A percentile compares a stretch with the other conserved stretches of the same genome.
phyloP scores from a whole-genome alignment of 1,140 invertebrate species.

The Ceratina calcarata region DNA sequence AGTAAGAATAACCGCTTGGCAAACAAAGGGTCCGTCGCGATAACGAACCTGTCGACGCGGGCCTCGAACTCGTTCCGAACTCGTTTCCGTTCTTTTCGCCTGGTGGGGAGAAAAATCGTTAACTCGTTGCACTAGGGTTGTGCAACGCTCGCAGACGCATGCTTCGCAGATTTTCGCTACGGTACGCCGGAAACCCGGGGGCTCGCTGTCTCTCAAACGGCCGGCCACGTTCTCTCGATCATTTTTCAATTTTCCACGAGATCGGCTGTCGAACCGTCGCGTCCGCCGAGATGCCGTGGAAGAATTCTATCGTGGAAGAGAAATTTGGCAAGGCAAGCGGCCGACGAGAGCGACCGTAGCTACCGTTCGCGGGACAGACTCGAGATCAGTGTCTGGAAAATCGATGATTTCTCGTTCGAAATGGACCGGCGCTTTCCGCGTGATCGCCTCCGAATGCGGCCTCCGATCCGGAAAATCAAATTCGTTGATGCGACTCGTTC shows the following conservation, averaged over 20 bases:
- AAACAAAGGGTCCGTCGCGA: constrained; percentile 71
- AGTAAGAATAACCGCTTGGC: constrained; percentile 63
- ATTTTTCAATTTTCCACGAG: constrained; percentile 5
- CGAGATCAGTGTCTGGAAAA: constrained; percentile 8
- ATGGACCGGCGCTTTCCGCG: background rate
- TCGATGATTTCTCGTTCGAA: constrained; percentile 12
- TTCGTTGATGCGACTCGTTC: constrained; percentile 6
- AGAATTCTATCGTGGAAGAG: background rate
- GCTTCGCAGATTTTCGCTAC: constrained; percentile 53
- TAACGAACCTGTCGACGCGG: constrained; percentile 75
- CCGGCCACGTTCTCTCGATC: background rate
- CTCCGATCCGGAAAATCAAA: constrained; percentile 14
- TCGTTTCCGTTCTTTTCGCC: constrained; percentile 62
- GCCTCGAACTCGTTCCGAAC: constrained; percentile 71
- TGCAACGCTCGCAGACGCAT: constrained; percentile 51
- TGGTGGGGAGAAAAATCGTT: constrained; percentile 68
- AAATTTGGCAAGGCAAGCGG: background rate
- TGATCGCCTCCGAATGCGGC: background rate
- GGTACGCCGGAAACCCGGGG: background rate
- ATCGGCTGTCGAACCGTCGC: background rate
- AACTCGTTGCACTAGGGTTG: constrained; percentile 59
- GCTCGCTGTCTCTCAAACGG: constrained; percentile 13
- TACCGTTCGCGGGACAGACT: background rate
- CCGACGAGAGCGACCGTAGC: too few relatives aligned
- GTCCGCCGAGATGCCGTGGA: background rate